phyloP scores from a whole-genome alignment of 2,888 invertebrate species.

The Aquatica leii region DNA sequence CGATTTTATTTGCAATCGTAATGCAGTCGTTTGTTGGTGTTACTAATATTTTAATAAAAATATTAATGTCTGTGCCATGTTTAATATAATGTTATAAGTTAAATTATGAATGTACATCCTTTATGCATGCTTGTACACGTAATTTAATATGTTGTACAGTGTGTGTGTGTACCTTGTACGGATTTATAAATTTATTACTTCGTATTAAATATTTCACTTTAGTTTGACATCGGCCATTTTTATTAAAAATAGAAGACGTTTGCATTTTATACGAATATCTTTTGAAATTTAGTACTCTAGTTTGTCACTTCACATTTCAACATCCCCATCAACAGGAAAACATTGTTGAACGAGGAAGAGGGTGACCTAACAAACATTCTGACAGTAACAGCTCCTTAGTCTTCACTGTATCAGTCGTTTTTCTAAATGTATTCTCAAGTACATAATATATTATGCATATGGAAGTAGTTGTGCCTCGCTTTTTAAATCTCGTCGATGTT shows the following conservation, averaged over 20 bases:
- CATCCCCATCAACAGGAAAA: conserved; percentile 18
- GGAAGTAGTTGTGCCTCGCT: conserved; percentile 21
- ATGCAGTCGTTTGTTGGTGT: not conserved
- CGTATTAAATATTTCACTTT: not conserved
- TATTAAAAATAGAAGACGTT: not conserved
- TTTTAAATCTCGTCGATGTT: conserved; percentile 18
- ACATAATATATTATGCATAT: conserved; percentile 31
- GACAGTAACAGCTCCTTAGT: conserved; percentile 8
- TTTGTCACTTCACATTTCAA: conserved; percentile 13
- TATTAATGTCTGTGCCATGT: not conserved
- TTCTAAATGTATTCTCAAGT: conserved; percentile 26
- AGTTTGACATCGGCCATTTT: not conserved
- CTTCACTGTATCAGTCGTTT: conserved; percentile 20
- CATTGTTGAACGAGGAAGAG: conserved; percentile 12
- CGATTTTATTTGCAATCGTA: not conserved
- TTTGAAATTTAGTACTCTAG: conserved; percentile 5
- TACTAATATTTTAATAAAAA: too few relatives aligned
- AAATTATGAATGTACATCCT: conserved; percentile 2
- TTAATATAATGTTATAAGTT: not conserved
- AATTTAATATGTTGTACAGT: not conserved
- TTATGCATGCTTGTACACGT: not conserved
- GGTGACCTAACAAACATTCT: conserved; percentile 18
- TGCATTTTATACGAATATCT: conserved; percentile 1
- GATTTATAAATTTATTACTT: conserved; percentile 1
- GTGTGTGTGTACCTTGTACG: not conserved